Base-by-base conservation (phyloP, 2,797 vertebrate genomes). In the Australoheros facetus region DNA sequence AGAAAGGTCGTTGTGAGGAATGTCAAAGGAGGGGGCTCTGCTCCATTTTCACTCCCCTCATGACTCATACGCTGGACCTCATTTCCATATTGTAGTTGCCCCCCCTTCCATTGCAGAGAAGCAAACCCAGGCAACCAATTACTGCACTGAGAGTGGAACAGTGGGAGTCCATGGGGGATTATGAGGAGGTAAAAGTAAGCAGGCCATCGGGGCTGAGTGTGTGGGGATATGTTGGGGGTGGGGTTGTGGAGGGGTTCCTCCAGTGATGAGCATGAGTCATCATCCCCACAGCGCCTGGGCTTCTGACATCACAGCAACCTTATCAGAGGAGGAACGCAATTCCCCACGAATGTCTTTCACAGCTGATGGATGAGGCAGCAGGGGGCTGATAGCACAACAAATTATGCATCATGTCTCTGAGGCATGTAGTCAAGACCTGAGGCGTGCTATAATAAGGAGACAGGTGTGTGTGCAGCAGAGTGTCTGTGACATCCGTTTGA, bases 261-360 rank as follows among this genome's bases (percentile, higher is more conserved):
- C 10, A 51, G 71, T 87, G 85, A 85, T 60, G 82, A 1, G 56
- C 19, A 82, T 94, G 92, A 93, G 88, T 94, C 92, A 93, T 82
- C 76, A 16, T 85, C 83, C 89, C 89, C 81, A 69, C 37, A n/a
- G 85, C 59, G 72, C 78, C 75, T 54, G 28, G 71, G 85, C 73
- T 56, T 76, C 77, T 93, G 90, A 93, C 91, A 91, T 92, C 85
- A 90, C 77, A 66, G 81, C 7, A 9, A 82, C 80, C 73, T 90
- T 86, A 89, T 85, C 77, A 85, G 78, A 62, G 58, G 59, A 82
- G 78, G 28, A 83, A 81, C 56, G 82, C 89, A 85, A 74, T 84
- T 87, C 88, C 74, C 81, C 56, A 56, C 80, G 76, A 88, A 89
- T 37, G 82, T 81, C 83, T 87, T 91, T 87, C 85, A 71, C 26